Conservation (phyloP, 2,888 invertebrate genomes). For the Liopterus haemorrhoidalis region DNA sequence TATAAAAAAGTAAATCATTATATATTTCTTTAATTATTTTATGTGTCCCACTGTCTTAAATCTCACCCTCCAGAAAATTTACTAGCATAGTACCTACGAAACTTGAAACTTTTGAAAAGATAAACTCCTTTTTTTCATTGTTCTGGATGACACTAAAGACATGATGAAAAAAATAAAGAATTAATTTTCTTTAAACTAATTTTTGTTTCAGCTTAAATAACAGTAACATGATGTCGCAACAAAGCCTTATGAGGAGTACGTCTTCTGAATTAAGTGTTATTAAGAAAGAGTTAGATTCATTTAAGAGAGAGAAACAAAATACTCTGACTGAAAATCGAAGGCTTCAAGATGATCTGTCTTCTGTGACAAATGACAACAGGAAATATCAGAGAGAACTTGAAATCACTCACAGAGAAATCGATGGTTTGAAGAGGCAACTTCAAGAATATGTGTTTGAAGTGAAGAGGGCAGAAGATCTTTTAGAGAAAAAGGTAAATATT, state of each 20-base stretch:
- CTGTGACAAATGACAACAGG: constrained; percentile 56
- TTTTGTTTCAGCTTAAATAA: constrained; percentile 36
- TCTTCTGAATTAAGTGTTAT: constrained; percentile 53
- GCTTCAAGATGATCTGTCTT: constrained; percentile 65
- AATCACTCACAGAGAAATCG: constrained; percentile 63
- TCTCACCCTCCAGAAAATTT: no score
- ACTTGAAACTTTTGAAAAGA: no score
- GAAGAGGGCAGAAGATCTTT: constrained; percentile 68
- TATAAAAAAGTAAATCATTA: no score
- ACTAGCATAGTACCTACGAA: no score
- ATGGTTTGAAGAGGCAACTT: constrained; percentile 66
- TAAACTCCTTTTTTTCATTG: neutral
- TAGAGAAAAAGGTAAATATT: constrained; percentile 58
- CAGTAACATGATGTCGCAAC: no score
- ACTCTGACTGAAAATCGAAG: constrained; percentile 61
- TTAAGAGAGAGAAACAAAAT: constrained; percentile 54
- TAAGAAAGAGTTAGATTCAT: constrained; percentile 54
- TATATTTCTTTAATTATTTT: no score
- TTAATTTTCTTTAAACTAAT: neutral
- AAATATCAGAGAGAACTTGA: constrained; percentile 62
- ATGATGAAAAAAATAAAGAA: neutral
- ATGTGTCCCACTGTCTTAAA: no score
- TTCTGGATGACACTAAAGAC: neutral
- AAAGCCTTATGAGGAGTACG: constrained; percentile 47
- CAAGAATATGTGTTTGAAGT: constrained; percentile 79